These are phyloP conservation scores for Drepana falcataria DNA, from an alignment of 2,888 invertebrate genomes.

Conservation along the genomic window DNA sequence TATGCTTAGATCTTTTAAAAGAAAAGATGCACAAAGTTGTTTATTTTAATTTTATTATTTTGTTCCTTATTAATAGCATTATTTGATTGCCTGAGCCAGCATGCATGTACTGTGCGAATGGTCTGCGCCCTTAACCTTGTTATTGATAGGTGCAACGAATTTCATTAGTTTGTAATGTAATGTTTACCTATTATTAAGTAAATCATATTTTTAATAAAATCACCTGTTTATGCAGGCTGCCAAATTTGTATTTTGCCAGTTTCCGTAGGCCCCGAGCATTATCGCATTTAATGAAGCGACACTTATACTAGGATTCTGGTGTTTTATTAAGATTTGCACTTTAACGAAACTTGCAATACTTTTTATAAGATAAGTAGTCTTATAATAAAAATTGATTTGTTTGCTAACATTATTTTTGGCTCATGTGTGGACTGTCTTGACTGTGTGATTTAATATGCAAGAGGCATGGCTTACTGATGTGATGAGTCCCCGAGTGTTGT, in stretches of 20 bases:
- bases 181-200: background rate
- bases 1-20: conserved; percentile 20
- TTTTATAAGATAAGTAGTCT: too few relatives aligned
- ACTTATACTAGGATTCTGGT: too few relatives aligned
- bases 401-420: too few relatives aligned
- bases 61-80: background rate
- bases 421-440: too few relatives aligned
- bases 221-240: background rate
- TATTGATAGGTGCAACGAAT: background rate
- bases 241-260: background rate
- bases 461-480: too few relatives aligned
- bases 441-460: too few relatives aligned
- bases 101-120: background rate
- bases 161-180: background rate
- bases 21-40: conserved; percentile 7
- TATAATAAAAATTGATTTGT: too few relatives aligned
- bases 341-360: too few relatives aligned
- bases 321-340: too few relatives aligned
- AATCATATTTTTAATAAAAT: background rate
- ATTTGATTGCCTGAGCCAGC: background rate
- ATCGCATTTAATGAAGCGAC: too few relatives aligned
- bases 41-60: background rate
- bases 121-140: background rate
- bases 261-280: too few relatives aligned
- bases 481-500: conserved; percentile 26